phyloP scores from a whole-genome alignment of 2,797 vertebrate species.

The Cryptoblepharus egeriae region DNA sequence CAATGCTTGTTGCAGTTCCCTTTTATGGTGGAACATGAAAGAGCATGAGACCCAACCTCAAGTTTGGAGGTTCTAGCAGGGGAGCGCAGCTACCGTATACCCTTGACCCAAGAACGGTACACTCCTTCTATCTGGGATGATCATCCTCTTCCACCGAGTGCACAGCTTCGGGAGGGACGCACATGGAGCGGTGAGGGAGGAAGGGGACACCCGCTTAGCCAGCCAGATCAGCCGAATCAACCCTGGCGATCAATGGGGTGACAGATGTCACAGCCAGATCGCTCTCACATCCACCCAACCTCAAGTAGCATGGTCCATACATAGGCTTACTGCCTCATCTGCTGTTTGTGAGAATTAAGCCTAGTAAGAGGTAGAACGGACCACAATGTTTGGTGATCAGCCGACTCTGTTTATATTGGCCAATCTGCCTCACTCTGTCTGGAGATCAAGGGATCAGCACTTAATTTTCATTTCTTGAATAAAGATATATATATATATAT shows the following conservation, averaged over 20 bases:
- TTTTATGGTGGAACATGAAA: background rate
- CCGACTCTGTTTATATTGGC: slow-evolving; percentile 78
- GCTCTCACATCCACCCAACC: too few species aligned
- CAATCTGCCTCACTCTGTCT: slow-evolving; percentile 75
- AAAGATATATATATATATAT: slow-evolving; percentile 73
- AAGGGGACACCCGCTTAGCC: too few species aligned
- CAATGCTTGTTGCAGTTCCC: background rate
- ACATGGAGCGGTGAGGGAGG: too few species aligned
- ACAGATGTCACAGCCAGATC: too few species aligned
- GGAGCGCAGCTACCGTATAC: too few species aligned
- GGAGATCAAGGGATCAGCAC: slow-evolving; percentile 81
- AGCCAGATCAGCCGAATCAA: too few species aligned
- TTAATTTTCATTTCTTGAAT: slow-evolving; percentile 83
- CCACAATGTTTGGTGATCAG: slow-evolving; percentile 76
- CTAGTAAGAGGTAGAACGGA: slow-evolving; percentile 65
- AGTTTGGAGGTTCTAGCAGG: too few species aligned
- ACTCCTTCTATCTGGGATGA: too few species aligned
- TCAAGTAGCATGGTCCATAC: slow-evolving; percentile 63
- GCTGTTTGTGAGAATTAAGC: background rate
- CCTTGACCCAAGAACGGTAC: too few species aligned
- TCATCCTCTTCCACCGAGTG: too few species aligned
- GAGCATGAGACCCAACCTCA: slow-evolving; percentile 7
- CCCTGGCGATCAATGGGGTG: too few species aligned
- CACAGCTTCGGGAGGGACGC: too few species aligned
- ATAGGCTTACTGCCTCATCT: slow-evolving; percentile 62